Conservation (phyloP, 2,888 invertebrate species). For the Caenorhabditis sp. region DNA sequence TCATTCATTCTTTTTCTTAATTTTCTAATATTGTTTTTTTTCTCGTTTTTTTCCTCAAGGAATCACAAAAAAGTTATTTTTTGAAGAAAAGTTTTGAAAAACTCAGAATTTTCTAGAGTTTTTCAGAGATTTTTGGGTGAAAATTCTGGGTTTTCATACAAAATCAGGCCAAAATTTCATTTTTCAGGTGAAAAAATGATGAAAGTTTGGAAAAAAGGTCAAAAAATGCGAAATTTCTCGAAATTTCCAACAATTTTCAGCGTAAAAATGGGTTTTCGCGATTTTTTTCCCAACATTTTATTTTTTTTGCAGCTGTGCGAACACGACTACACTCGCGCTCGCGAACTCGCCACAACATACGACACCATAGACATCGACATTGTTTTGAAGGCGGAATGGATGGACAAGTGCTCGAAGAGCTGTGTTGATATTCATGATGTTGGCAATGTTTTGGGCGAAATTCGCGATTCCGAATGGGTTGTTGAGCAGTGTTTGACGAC, state of each 20-base stretch:
- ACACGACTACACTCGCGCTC: constrained; percentile 42
- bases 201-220: no score
- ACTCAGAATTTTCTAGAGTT: no score
- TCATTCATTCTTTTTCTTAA: no score
- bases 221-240: no score
- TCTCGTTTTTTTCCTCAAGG: no score
- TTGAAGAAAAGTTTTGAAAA: no score
- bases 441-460: constrained; percentile 41
- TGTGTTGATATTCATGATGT: constrained; percentile 41
- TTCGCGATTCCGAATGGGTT: constrained; percentile 45
- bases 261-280: not conserved
- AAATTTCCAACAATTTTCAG: not conserved
- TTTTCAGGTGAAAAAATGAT: no score
- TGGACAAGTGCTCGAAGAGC: constrained; percentile 39
- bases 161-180: no score
- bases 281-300: not conserved
- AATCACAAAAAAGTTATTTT: no score
- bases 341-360: constrained; percentile 37
- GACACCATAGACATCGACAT: constrained; percentile 41
- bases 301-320: constrained; percentile 38
- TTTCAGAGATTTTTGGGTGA: no score
- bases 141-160: no score
- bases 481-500: constrained; percentile 41
- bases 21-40: no score
- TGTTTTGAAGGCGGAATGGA: constrained; percentile 56